Conservation (phyloP, 2,888 invertebrate species). For the Rotaria socialis region DNA sequence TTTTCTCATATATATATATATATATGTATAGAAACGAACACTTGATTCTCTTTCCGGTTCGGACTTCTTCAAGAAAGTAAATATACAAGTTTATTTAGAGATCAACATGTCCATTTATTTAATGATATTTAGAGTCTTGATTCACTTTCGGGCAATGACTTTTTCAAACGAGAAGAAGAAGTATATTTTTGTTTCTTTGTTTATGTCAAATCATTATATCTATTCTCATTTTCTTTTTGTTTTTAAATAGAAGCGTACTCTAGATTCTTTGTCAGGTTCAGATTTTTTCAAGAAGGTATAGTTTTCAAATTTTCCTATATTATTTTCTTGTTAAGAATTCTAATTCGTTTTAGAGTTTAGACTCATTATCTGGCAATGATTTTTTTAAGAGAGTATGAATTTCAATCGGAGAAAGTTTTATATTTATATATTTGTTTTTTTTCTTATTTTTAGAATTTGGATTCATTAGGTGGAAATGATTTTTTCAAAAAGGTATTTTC, state of each 20-base stretch:
- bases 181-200: neutral
- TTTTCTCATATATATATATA: no score
- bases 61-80: slow-evolving; percentile 10
- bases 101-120: neutral
- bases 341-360: neutral
- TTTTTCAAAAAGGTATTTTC: neutral
- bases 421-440: no score
- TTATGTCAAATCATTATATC: no score
- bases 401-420: neutral
- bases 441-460: neutral
- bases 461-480: slow-evolving; percentile 4
- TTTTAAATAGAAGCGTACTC: neutral
- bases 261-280: neutral
- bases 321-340: neutral
- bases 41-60: neutral
- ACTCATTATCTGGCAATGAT: neutral
- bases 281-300: neutral
- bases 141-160: neutral
- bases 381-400: neutral
- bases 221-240: neutral
- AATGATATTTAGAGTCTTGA: neutral
- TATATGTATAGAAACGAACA: slow-evolving; percentile 20
- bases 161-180: neutral
- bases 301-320: neutral
- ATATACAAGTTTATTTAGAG: neutral